phyloP scores from a whole-genome alignment of 2,113 vertebrate species.

The Platycercus adscitus region DNA sequence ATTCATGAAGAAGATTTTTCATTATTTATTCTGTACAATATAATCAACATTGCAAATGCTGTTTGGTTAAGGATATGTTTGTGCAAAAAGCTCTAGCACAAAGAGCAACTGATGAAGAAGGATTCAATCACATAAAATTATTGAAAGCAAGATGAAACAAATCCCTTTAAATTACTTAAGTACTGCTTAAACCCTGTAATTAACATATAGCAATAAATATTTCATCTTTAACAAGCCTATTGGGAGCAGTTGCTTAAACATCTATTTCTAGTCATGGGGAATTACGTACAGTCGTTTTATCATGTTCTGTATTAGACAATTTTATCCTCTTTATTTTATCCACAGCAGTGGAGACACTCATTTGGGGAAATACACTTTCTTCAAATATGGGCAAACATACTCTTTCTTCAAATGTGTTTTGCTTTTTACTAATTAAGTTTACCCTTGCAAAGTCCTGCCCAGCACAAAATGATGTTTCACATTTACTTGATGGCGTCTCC shows the following conservation, averaged over 20 bases:
- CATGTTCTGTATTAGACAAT: not conserved
- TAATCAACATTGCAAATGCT: not conserved
- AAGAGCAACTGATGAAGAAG: not conserved
- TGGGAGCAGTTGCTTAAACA: conserved; percentile 48
- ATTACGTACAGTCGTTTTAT: not conserved
- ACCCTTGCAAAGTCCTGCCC: not conserved
- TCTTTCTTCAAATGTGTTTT: not conserved
- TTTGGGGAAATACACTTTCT: not conserved
- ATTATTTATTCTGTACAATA: not conserved
- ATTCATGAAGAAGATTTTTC: not conserved
- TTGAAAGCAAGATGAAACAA: not conserved
- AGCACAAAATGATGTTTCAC: not conserved
- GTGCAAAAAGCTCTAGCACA: not conserved
- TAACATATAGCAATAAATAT: conserved; percentile 60
- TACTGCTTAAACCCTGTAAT: conserved; percentile 33
- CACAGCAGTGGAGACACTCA: not conserved
- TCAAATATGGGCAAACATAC: not conserved
- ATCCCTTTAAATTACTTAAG: conserved; percentile 22
- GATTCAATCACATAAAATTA: conserved; percentile 1
- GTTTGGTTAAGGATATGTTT: not conserved
- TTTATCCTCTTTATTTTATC: not conserved
- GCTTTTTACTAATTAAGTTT: not conserved
- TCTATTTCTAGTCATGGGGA: not conserved
- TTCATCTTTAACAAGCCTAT: conserved; percentile 41
- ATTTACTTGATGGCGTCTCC: not conserved